Evolutionary conservation across 1,140 invertebrate species (phyloP), one percentile per base, ranked within the genome.

Genomic region (Euura saliciscinereae): DNA sequence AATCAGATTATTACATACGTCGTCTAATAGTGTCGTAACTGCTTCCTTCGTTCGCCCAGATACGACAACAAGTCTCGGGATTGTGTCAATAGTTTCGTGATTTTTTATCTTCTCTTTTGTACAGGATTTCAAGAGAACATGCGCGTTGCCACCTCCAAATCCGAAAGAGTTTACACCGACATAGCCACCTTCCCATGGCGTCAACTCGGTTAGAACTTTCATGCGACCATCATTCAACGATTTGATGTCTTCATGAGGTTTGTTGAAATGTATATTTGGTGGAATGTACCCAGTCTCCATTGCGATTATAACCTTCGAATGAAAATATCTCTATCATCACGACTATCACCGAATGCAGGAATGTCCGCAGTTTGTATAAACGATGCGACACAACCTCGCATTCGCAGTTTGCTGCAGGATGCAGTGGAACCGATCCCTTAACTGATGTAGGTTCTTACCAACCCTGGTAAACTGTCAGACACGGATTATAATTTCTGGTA

Each of bases 121-220:
- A 75, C 88, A 86, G 43, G 90, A 90, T 78, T 91, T 90, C 1
- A 96, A 79, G 2, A 96, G 82, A 2, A 92, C 89, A 84, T 96
- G 95, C 10, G 93, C 94, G 85, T 96, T 96, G 59, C 93, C 92
- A 43, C 93, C 95, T 71, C 95, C 95, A 83, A 96, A 96, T 2
- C 95, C 95, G 85, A 96, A 96, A 45, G 93, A 95, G 85, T 95
- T 96, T n/a, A 96, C 86, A 13, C 89, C 89, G 64, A 92, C 88
- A 70, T 90, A 78, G 11, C 90, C 89, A 51, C 89, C 89, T 67
- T 88, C 66, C 86, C 93, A 91, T 0, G 88, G 87, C 0, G 88
- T 92, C 65, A 90, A 89, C 65, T 94, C 90, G 0, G 90, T 90
- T 2, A 96, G 91, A 2, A 94, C 92, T 79, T 92, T 87, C 8